Conservation (phyloP, 2,113 vertebrate genomes). For the Vulpes vulpes region DNA sequence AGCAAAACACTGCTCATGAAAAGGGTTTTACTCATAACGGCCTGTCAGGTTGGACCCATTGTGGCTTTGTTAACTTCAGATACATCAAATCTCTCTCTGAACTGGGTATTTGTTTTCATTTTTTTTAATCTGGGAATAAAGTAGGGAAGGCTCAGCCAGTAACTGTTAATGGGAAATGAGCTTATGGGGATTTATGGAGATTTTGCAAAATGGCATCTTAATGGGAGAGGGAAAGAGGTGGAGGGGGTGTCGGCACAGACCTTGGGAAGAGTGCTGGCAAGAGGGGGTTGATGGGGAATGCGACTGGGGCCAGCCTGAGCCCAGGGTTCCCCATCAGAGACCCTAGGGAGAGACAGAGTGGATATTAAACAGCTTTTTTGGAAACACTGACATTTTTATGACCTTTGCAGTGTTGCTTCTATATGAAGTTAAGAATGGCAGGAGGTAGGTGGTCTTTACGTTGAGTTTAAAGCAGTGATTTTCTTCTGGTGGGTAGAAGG, state of each 20-base stretch:
- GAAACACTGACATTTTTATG: neutral
- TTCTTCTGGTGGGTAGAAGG: neutral
- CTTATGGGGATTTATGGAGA: neutral
- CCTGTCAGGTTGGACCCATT: neutral
- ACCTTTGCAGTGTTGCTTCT: neutral
- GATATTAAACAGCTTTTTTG: neutral
- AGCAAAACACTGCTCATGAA: neutral
- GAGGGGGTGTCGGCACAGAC: neutral
- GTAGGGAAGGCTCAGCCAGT: neutral
- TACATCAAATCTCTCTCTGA: neutral
- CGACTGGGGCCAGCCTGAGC: rapidly evolving
- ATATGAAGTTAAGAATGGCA: neutral
- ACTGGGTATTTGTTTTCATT: neutral
- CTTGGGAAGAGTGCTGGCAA: neutral
- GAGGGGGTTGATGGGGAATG: neutral
- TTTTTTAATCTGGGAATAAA: neutral
- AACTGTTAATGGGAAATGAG: neutral
- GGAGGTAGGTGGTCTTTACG: neutral
- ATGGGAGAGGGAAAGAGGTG: neutral
- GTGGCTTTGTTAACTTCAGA: neutral
- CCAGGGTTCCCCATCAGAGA: rapidly evolving
- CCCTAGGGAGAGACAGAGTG: neutral
- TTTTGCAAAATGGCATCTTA: neutral
- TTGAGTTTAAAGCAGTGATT: neutral
- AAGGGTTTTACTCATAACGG: neutral